A percentile compares a stretch with the other conserved stretches of the same genome.
Evolutionary conservation across 2,113 vertebrate genomes (phyloP).

Genomic region (Xerus inauris): DNA sequence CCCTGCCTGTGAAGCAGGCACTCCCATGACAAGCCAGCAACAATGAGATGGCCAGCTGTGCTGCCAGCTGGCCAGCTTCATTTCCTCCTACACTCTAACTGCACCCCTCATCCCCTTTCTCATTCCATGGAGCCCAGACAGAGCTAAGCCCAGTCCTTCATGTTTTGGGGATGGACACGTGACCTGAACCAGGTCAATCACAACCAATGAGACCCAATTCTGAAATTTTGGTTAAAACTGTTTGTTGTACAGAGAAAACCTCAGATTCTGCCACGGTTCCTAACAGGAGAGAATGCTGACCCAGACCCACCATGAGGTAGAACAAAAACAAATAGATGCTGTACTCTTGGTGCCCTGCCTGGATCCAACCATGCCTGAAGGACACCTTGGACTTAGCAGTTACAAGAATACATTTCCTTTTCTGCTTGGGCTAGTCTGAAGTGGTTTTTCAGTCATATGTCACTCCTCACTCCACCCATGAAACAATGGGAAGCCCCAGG

Average conservation of each 20-base stretch:
- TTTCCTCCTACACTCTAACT: not conserved
- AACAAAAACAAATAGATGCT: not conserved
- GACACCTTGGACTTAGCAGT: not conserved
- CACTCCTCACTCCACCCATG: no score
- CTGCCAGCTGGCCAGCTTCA: not conserved
- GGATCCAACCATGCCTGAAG: not conserved
- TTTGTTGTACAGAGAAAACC: not conserved
- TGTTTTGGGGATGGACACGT: rapidly evolving
- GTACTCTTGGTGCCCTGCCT: not conserved
- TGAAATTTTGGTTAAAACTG: not conserved
- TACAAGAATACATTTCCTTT: rapidly evolving
- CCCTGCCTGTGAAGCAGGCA: not conserved
- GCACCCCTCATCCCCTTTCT: not conserved
- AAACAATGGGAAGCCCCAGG: not conserved
- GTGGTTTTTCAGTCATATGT: not conserved
- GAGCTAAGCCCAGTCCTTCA: not conserved
- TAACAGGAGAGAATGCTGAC: not conserved
- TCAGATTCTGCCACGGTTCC: not conserved
- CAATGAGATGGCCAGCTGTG: rapidly evolving
- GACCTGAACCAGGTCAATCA: not conserved
- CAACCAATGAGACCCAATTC: not conserved
- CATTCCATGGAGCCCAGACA: not conserved
- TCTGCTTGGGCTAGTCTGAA: not conserved
- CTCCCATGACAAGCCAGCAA: not conserved
- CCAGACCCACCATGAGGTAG: rapidly evolving